Base-by-base conservation (phyloP, 2,113 vertebrate species). In the Etia nguti region DNA sequence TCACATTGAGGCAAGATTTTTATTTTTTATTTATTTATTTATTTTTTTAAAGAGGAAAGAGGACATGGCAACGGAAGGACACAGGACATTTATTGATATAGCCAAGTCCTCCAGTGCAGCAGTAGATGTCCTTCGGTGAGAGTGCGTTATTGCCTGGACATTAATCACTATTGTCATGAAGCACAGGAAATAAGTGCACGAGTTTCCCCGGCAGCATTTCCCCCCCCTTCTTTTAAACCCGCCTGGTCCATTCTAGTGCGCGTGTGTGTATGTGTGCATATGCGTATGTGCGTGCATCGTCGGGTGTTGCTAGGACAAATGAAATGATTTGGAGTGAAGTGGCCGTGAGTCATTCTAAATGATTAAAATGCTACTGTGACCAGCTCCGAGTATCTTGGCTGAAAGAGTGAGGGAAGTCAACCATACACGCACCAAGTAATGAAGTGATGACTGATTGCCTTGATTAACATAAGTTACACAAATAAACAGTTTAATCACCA, bases 141-240 rank as follows among this genome's bases (percentile, higher is more conserved):
- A 92, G 88, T 73, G 87, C 83, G 91, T 95, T 93, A 95, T 94
- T 95, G 93, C 81, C 68, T 91, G 85, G 81, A 91, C 94, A 96
- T 96, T 95, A 94, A 96, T 96, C 95, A 96, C 91, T 65, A 91
- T 90, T 93, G 89, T 93, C 95, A 95, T 88, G 93, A 93, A 94
- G 90, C 89, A 88, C 79, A 88, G 88, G 91, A 93, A 90, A 90
- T 89, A 92, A 91, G 93, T 92, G 52, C 68, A 92, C 70, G 68
- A 22, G 84, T 84, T 83, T 85, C 81, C 89, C 83, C 85, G 83
- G 29, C 86, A 92, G 92, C 93, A 84, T 91, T 81, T 82, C 26
- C 79, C 82, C 77, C 31, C 86, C 84, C 70, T 82, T 54, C 73
- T 89, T 95, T 85, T 48, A 83, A 84, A 86, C 79, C 80, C 82